A percentile compares a stretch with the other conserved stretches of the same genome.
These are phyloP conservation scores for Agrochola lota DNA, from an alignment of 2,888 invertebrate genomes.

Conservation along the genomic window DNA sequence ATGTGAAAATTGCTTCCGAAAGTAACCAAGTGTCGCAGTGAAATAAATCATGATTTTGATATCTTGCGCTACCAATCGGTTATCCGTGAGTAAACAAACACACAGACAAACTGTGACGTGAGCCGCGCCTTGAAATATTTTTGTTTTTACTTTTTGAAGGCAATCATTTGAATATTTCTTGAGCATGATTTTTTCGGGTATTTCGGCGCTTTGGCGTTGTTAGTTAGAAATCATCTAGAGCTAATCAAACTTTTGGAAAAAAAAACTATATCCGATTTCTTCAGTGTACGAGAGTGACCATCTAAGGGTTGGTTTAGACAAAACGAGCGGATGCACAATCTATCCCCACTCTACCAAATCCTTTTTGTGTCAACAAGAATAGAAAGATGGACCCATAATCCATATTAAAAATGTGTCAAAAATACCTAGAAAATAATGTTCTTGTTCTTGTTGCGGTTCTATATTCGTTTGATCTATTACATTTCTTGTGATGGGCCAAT, in stretches of 20 bases:
- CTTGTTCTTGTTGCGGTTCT: neutral
- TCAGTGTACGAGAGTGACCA: neutral
- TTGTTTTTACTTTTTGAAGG: constrained; percentile 9
- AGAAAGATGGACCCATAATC: too few species aligned
- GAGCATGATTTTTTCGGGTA: neutral
- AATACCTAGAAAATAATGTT: neutral
- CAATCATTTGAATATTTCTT: constrained; percentile 2
- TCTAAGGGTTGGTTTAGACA: neutral
- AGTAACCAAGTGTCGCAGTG: constrained; percentile 71
- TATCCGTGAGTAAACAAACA: constrained; percentile 62
- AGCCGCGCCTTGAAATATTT: constrained; percentile 9
- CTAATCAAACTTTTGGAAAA: too few species aligned
- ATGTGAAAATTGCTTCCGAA: constrained; percentile 78
- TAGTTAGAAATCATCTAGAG: too few species aligned
- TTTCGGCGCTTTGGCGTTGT: neutral
- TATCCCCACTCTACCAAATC: neutral
- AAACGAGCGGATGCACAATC: neutral
- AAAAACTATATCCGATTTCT: too few species aligned
- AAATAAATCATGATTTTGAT: constrained; percentile 75
- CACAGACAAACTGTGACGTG: constrained; percentile 42
- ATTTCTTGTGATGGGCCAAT: neutral
- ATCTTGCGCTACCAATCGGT: constrained; percentile 55
- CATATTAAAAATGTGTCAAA: neutral
- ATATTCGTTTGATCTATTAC: neutral
- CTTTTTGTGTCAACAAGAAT: neutral